A percentile compares a stretch with the other conserved stretches of the same genome.
Conservation (phyloP, 2,888 invertebrate genomes). For the Chrysomela aeneicollis region DNA sequence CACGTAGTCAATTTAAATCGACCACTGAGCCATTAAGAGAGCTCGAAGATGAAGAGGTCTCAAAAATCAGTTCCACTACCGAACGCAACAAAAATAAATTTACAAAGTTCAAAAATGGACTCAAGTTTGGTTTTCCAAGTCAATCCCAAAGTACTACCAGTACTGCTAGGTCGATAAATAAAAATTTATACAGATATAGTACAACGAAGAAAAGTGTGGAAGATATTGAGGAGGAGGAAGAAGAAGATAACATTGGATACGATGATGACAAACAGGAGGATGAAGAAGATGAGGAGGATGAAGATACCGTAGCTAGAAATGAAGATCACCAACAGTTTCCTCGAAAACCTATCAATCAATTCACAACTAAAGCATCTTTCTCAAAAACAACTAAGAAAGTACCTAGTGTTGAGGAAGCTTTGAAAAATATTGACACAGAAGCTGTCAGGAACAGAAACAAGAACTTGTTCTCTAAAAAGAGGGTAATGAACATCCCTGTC, state of each 20-base stretch:
- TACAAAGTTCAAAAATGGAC: conserved; percentile 1
- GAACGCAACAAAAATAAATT: conserved; percentile 12
- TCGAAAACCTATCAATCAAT: conserved; percentile 41
- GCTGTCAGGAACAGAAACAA: conserved; percentile 65
- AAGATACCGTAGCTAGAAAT: conserved; percentile 5
- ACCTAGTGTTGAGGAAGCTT: conserved; percentile 37
- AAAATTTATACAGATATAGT: conserved; percentile 38
- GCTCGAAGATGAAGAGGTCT: background rate
- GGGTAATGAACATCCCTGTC: conserved; percentile 54
- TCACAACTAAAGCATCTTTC: conserved; percentile 25
- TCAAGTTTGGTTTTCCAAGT: background rate
- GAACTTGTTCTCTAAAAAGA: conserved; percentile 63
- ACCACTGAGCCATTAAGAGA: conserved; percentile 24
- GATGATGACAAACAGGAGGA: background rate
- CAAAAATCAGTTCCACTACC: background rate
- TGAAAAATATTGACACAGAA: conserved; percentile 61
- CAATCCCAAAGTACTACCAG: conserved; percentile 23
- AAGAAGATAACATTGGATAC: conserved; percentile 23
- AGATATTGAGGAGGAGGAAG: conserved; percentile 27
- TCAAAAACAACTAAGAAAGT: conserved; percentile 40
- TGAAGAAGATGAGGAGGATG: conserved; percentile 13
- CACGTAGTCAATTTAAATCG: conserved; percentile 30
- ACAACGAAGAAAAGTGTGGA: conserved; percentile 33
- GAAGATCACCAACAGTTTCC: background rate
- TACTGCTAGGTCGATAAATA: conserved; percentile 32